Evolutionary conservation across 2,797 vertebrate genomes (phyloP).

Genomic region (Gadopsis marmoratus): DNA sequence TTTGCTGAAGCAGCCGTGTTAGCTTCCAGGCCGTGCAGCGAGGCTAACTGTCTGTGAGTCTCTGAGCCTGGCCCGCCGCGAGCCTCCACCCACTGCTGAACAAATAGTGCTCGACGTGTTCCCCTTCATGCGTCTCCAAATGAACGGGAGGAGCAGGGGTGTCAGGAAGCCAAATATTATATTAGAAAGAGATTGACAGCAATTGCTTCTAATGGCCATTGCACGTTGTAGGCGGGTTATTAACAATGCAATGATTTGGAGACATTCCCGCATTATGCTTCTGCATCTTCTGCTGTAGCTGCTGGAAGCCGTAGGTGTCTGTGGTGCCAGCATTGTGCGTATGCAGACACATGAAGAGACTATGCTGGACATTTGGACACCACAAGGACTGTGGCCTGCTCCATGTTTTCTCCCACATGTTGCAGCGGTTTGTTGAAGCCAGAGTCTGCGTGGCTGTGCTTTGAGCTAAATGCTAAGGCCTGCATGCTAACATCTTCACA

Average conservation of each 20-base stretch:
- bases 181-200: conserved; percentile 34
- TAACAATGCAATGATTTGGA: conserved; percentile 4
- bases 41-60: conserved; percentile 24
- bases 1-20: conserved; percentile 5
- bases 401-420: not conserved
- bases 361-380: not conserved
- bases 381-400: not conserved
- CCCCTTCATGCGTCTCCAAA: not conserved
- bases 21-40: conserved; percentile 6
- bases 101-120: conserved; percentile 21
- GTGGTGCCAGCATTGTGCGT: not conserved
- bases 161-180: conserved; percentile 25
- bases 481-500: too few species aligned
- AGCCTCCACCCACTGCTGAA: conserved; percentile 9
- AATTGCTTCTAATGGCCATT: conserved; percentile 38
- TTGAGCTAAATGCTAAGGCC: not conserved
- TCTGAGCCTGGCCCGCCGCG: not conserved
- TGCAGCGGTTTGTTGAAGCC: not conserved
- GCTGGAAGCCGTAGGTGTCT: not conserved
- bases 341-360: not conserved
- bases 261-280: not conserved
- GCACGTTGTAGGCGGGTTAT: not conserved
- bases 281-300: not conserved
- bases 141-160: conserved; percentile 19
- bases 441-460: not conserved